Evolutionary conservation across 2,113 vertebrate genomes (phyloP), one percentile per base, ranked within the genome.

Genomic region (Urocolius indicus): DNA sequence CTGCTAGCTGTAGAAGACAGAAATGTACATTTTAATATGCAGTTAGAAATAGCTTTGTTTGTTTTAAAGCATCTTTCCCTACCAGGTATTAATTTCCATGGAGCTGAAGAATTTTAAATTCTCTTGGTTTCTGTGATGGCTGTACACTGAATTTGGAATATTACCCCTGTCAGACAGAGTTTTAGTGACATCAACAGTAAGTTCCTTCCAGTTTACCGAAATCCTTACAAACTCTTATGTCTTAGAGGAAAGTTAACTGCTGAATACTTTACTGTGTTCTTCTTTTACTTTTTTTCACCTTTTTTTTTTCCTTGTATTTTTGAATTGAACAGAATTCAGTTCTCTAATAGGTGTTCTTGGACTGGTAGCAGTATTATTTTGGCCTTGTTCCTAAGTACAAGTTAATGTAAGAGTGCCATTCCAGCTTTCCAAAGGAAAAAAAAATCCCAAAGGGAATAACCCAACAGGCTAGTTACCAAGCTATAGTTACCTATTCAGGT

Each of bases 41-140:
- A 22, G 72, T 59, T 93, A 63, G 92, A 90, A 93, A 84, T 68
- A 89, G 81, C 77, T 82, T 38, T 38, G 15, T 92, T 94, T 90
- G 92, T 78, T 94, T 72, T 48, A 82, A 89, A 91, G 80, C 58
- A 76, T 81, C 77, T 77, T 94, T 84, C 81, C 58, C 66, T 87
- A 66, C 58, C 45, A 76, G 77, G 95, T 93, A 96, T 96, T 97
- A 96, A 95, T 95, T 95, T 93, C 96, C 96, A 96, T 97, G 94
- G 96, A 95, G 96, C 13, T 49, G 41, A 95, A 78, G 94, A 81
- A 93, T 95, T 93, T 91, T 2, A 63, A 90, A 14, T 83, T 78
- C 89, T 75, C 59, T 65, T 59, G 57, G 45, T 87, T 92, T 65
- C 72, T 61, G 61, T 23, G 38, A 84, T 82, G 94, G 91, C 94